Evolutionary conservation across 2,113 vertebrate species (phyloP), one percentile per base, ranked within the genome.

Genomic region (Solenodon paradoxus): DNA sequence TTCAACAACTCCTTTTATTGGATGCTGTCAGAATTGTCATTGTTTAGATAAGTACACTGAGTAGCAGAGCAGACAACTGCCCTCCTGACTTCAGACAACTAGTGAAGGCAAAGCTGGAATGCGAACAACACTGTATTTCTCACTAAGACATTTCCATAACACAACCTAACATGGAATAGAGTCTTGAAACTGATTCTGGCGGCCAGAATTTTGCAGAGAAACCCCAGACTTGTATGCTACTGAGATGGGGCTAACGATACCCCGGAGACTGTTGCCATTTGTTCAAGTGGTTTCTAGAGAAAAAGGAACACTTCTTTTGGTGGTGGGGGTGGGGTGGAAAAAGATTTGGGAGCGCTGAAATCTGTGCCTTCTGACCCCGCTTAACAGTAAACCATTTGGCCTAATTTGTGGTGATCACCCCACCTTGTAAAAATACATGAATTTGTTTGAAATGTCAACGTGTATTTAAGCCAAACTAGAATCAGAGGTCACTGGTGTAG

Each of bases 401-500:
- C 57, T 92, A 89, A 93, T 96, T 93, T 93, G 92, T 84, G 79
- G 38, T 88, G 45, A 42, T 95, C 93, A 79, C 84, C 32, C 79
- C 82, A 92, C 72, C 81, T 96, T 95, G 92, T 92, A 96, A 95
- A 96, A 97, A 95, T 47, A 93, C 49, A 92, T 95, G 93, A 91
- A 93, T 96, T 96, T 96, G 42, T 94, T 95, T 91, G 80, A 97
- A 96, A 94, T 93, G 96, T 96, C 94, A 94, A 96, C 92, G 92
- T 90, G 80, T 81, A 91, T 96, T 95, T 95, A 96, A 97, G 66
- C 68, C 91, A 93, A 93, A 78, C 80, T 81, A 79, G 74, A 74
- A 93, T 92, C 80, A 96, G 97, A 97, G 96, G 82, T 97, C 96
- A 96, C 59, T 89, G 47, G 71, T 53, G 40, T 93, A 95, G 88